Base-by-base conservation (phyloP, 2,888 invertebrate species). In the Ennomos quercinarius region DNA sequence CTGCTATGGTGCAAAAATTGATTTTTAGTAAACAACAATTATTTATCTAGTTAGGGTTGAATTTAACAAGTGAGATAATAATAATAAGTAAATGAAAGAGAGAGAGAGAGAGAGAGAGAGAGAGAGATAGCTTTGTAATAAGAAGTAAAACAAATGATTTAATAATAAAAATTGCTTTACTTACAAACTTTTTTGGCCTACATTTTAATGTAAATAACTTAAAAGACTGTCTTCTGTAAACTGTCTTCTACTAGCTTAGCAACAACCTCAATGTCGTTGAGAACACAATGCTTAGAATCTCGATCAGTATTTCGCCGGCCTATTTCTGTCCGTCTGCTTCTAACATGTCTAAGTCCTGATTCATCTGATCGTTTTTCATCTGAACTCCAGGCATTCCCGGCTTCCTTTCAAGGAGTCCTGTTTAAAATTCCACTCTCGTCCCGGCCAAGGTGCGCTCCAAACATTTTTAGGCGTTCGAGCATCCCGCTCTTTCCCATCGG, bases 381-480 rank as follows among this genome's bases (percentile, higher is more conserved):
- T 67, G 72, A 66, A 68, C 66, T 70, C 74, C 51, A 43, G 73
- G 76, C 73, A 85, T 84, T 78, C 80, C 81, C 77, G 71, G 67
- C 77, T 75, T 74, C 86, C 89, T 78, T 85, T 80, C 80, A 84
- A 83, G 86, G 83, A 79, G 78, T 74, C 76, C 85, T 90, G 75
- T 81, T 91, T 91, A 82, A 90, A 86, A 91, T 91, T 91, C 91
- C 87, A 63, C 77, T 82, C 84, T 77, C 87, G 91, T 89, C 80
- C 77, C 55, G 64, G 56, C 67, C 68, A 74, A 80, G 80, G 80
- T 81, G 85, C 85, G 81, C 77, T 84, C 85, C 84, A 64, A 78
- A 87, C 88, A 91, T 91, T 83, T 86, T 89, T 87, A 81, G 85
- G 86, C 86, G 89, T 89, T 78, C 83, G 72, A 63, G 62, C 73